Base-by-base conservation (phyloP, 1,140 invertebrate species). In the Scaptomyza pallida region DNA sequence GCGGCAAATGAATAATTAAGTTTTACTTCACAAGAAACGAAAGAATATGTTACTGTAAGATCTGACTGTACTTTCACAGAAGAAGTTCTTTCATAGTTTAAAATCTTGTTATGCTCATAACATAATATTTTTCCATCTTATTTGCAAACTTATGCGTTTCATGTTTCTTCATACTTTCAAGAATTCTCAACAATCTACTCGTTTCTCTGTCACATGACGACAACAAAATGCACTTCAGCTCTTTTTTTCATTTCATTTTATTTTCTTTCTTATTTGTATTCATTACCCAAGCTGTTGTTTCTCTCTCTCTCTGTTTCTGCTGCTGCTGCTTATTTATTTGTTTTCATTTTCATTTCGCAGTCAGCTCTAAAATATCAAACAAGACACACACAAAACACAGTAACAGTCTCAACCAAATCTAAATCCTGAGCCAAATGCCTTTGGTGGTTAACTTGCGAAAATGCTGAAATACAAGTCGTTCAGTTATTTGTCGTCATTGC, bases 271-370 rank as follows among this genome's bases (percentile, higher is more conserved):
- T 19, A 79, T 85, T 79, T 69, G 78, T 83, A 79, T 83, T 83
- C 72, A 83, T 83, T 82, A 80, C 78, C 55, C 67, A 43, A 64
- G 59, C 43, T 44, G 63, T 65, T 71, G 47, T 48, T 41, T 47
- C 56, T 51, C 45, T 44, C 56, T 51, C 10, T 35, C 64, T 61
- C 48, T 37, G 40, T 52, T 33, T 48, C 52, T 5, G 19, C 19
- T n/a, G n/a, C 73, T 67, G 50, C 65, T 77, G 64, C 57, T 74
- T 86, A 86, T 85, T 86, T 83, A 85, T 85, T 85, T 69, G 45
- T 78, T 81, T 81, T 82, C 75, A 79, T 85, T 83, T 82, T 83
- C 79, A 75, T 81, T 77, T 43, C 23, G 67, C 30, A 56, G 37
- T 60, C 55, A 41, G 62, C 50, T 59, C 48, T 64, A 40, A 72